Base-by-base conservation (phyloP, 2,113 vertebrate species). In the Colius striatus region DNA sequence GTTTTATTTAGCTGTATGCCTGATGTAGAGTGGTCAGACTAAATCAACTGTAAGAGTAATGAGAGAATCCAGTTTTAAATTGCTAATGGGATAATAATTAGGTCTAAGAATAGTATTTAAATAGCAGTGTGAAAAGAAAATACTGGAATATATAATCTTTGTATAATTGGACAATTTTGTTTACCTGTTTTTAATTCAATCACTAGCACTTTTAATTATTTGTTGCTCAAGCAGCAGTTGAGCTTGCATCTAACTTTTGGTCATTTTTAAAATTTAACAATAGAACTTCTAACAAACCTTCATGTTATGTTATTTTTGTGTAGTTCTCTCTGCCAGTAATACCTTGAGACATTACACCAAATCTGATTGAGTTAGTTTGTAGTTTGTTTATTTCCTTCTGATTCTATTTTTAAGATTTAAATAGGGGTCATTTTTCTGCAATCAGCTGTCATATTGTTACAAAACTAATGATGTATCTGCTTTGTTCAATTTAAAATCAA, bases 11-110 rank as follows among this genome's bases (percentile, higher is more conserved):
- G 45, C 45, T 73, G 20, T 27, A 18, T 79, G 48, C 50, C 34
- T 54, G 66, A 19, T 50, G 41, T n/a, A 85, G 62, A 72, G 30
- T 22, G 18, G 50, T 87, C 48, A 71, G 55, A 55, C 50, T 87
- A 81, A 94, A 94, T 71, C 22, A 89, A 34, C 36, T 57, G 29
- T 41, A 32, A 63, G 25, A 51, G 43, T 29, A 74, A 51, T 81
- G 87, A 53, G 10, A 84, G 58, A 87, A 61, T 36, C 57, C 54
- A 61, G 18, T 61, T 96, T 76, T 96, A 67, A 89, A 89, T 78
- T 91, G 47, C 43, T 90, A 80, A 83, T 84, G 63, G n/a, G n/a
- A n/a, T n/a, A 4, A 5, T 68, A 84, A 82, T 77, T 85, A 94
- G 73, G 36, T 57, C 60, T 87, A 71, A 83, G 48, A 67, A 50